Evolutionary conservation across 2,888 invertebrate genomes (phyloP).

Genomic region (Eutolmus rufibarbis): DNA sequence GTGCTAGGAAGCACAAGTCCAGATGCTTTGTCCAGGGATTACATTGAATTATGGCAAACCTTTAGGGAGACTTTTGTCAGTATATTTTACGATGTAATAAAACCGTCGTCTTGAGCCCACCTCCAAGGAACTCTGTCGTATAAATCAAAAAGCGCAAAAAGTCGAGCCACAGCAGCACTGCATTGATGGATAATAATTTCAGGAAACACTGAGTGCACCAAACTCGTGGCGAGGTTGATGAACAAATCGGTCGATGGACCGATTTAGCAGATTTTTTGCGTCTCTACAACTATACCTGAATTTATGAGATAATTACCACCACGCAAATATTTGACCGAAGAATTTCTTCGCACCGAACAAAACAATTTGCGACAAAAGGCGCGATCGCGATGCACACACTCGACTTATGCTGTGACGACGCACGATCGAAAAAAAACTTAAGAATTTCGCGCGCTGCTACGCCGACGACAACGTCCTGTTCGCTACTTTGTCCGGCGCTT

Average conservation of each 20-base stretch:
- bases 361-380: neutral
- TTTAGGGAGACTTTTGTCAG: neutral
- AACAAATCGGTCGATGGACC: neutral
- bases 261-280: neutral
- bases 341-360: neutral
- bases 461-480: constrained; percentile 44
- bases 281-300: neutral
- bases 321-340: neutral
- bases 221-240: neutral
- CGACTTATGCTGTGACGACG: neutral
- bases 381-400: neutral
- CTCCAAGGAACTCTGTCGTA: neutral
- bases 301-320: neutral
- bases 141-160: neutral
- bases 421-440: neutral
- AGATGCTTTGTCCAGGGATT: neutral
- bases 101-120: neutral
- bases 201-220: constrained; percentile 2
- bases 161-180: neutral
- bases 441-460: constrained; percentile 34
- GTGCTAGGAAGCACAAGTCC: neutral
- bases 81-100: neutral
- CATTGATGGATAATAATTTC: neutral
- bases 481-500: constrained; percentile 54
- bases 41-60: neutral